These are phyloP conservation scores for Prinia subflava DNA, from an alignment of 2,113 vertebrate species.

Conservation along the genomic window DNA sequence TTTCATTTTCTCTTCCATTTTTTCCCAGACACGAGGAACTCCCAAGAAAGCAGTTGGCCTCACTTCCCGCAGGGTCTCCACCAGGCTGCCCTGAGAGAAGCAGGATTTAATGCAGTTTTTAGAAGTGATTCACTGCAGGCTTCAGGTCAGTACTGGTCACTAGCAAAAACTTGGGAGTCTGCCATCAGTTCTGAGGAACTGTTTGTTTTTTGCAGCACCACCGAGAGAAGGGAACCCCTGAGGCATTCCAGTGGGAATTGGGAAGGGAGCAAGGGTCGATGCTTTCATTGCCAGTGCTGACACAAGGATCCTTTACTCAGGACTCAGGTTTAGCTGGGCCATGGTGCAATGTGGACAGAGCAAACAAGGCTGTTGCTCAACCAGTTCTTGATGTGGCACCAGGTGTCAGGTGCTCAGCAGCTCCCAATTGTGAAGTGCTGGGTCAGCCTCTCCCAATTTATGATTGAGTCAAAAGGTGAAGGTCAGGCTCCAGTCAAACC, in stretches of 20 bases:
- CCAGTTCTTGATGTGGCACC: background rate
- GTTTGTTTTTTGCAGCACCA: background rate
- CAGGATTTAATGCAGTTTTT: background rate
- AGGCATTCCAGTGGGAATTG: background rate
- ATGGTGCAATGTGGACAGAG: background rate
- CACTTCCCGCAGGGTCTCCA: conserved; percentile 83
- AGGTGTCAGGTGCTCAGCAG: background rate
- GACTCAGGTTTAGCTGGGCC: background rate
- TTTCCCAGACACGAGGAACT: conserved; percentile 94
- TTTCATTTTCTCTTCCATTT: conserved; percentile 92
- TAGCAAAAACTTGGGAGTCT: background rate
- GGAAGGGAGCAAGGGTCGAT: background rate
- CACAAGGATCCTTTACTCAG: background rate
- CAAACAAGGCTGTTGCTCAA: background rate
- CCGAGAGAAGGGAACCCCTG: background rate
- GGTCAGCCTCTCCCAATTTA: background rate
- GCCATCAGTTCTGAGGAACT: background rate
- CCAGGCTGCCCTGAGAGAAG: conserved; percentile 81
- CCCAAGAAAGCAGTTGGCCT: conserved; percentile 89
- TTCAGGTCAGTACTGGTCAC: background rate
- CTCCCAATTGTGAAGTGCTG: background rate
- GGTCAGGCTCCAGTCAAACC: background rate
- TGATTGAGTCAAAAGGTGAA: background rate
- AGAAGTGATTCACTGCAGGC: background rate
- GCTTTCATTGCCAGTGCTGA: background rate